Conservation (phyloP, 2,113 vertebrate genomes). For the Vanacampus margaritifer region DNA sequence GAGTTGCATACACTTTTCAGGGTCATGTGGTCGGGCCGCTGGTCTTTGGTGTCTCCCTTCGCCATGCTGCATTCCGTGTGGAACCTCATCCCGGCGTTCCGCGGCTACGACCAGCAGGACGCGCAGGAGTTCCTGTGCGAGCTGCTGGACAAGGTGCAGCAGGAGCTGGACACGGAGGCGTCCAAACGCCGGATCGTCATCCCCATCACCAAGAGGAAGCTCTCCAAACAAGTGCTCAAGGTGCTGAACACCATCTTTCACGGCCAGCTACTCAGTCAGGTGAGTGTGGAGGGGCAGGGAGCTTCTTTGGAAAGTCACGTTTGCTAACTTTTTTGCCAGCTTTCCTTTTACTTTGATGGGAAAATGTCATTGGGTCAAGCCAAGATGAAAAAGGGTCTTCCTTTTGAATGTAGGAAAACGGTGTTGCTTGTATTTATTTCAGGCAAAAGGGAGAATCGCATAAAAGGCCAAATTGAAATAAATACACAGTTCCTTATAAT, state of each 20-base stretch:
- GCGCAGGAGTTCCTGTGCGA: conserved; percentile 98
- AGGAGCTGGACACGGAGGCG: conserved; percentile 94
- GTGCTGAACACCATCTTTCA: conserved; percentile 99
- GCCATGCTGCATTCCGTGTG: conserved; percentile 99
- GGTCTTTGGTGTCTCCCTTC: conserved; percentile 95
- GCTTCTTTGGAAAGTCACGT: too few species aligned
- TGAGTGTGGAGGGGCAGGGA: conserved; percentile 52
- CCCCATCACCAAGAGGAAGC: conserved; percentile 93
- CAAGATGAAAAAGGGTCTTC: too few species aligned
- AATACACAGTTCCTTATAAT: too few species aligned
- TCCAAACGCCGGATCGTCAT: conserved; percentile 88
- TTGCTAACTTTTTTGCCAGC: too few species aligned
- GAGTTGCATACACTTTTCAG: conserved; percentile 97
- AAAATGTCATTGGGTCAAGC: too few species aligned
- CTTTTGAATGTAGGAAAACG: too few species aligned
- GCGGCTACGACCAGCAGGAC: conserved; percentile 96
- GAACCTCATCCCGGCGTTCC: conserved; percentile 96
- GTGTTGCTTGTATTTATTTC: too few species aligned
- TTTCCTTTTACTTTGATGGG: too few species aligned
- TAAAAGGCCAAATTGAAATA: too few species aligned
- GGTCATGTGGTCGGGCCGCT: conserved; percentile 99
- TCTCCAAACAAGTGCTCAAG: conserved; percentile 97
- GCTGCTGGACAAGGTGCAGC: conserved; percentile 95
- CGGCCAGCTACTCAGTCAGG: conserved; percentile 98
- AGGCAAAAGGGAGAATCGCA: too few species aligned